These are phyloP conservation scores for Philaethria dido DNA, from an alignment of 2,888 invertebrate species.

Conservation along the genomic window DNA sequence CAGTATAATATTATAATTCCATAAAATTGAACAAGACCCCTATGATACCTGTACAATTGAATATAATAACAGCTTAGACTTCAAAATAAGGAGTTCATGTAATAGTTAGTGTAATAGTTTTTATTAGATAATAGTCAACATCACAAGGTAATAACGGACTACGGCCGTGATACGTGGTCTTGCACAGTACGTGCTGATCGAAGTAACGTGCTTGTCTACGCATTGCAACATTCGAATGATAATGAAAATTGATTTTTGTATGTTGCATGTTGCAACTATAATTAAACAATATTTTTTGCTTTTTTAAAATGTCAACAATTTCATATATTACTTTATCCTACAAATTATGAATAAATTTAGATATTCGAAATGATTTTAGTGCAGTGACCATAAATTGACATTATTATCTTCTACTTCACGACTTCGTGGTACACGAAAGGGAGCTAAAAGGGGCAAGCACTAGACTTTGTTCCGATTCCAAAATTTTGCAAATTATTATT, in stretches of 20 bases:
- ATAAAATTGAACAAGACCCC: no score
- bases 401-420: no score
- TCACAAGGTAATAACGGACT: neutral
- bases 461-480: no score
- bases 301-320: neutral
- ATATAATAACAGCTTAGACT: neutral
- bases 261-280: constrained; percentile 27
- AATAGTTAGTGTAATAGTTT: neutral
- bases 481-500: no score
- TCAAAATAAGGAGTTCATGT: neutral
- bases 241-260: constrained; percentile 28
- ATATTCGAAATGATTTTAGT: no score
- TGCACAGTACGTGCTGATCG: constrained; percentile 31
- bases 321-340: neutral
- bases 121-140: constrained; percentile 6
- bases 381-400: no score
- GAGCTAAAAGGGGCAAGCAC: no score
- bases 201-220: constrained; percentile 17
- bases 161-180: constrained; percentile 12
- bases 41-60: no score
- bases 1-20: no score
- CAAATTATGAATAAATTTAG: no score
- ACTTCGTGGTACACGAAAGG: no score
- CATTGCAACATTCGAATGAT: constrained; percentile 30
- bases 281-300: neutral